Conservation (phyloP, 2,113 vertebrate genomes). For the Cnemophilus loriae region DNA sequence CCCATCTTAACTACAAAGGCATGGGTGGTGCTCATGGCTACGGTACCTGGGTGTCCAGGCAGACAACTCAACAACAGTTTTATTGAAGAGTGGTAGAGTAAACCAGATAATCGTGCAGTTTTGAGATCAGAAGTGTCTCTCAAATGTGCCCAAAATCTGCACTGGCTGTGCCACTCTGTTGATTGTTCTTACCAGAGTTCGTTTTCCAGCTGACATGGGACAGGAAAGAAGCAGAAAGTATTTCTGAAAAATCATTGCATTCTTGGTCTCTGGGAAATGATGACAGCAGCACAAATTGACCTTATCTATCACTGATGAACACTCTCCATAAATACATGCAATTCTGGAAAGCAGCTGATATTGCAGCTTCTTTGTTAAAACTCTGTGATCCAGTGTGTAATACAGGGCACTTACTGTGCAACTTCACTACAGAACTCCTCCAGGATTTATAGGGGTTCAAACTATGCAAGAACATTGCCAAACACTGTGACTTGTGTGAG, state of each 20-base stretch:
- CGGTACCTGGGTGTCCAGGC: neutral
- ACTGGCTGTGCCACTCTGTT: neutral
- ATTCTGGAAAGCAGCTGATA: constrained; percentile 38
- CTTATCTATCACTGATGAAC: neutral
- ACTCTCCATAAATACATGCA: constrained; percentile 13
- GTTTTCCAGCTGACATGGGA: neutral
- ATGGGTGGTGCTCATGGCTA: neutral
- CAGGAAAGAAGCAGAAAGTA: neutral
- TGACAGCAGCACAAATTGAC: neutral
- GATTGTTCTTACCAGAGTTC: neutral
- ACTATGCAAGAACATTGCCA: neutral
- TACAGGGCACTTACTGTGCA: neutral
- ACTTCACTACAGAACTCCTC: neutral
- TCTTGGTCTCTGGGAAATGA: neutral
- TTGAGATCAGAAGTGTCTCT: neutral
- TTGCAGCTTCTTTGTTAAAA: constrained; percentile 27
- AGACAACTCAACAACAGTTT: neutral
- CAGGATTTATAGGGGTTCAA: neutral
- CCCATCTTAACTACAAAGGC: neutral
- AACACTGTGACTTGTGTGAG: neutral
- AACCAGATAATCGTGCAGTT: neutral
- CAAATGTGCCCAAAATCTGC: neutral
- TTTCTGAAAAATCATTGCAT: neutral
- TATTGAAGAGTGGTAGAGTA: neutral
- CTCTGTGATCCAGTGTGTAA: neutral